phyloP scores from a whole-genome alignment of 2,888 invertebrate genomes.

The Gryllus longicercus region DNA sequence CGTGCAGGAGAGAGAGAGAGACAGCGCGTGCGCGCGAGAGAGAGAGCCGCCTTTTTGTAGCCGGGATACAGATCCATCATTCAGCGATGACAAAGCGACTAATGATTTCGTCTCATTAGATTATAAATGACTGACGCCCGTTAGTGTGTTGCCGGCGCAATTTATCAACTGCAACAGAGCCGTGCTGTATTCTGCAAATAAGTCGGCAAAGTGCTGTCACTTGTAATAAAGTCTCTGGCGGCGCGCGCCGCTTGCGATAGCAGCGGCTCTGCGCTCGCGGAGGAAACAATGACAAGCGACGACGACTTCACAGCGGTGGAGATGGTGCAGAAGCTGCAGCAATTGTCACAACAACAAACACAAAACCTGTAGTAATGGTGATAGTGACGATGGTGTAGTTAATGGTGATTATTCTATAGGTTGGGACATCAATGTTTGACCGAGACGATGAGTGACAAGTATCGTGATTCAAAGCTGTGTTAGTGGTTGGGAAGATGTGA shows the following conservation, averaged over 20 bases:
- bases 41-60: neutral
- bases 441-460: too few relatives aligned
- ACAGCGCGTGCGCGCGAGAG: neutral
- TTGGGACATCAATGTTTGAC: too few relatives aligned
- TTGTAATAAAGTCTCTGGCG: conserved; percentile 6
- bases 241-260: neutral
- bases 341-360: too few relatives aligned
- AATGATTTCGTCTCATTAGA: conserved; percentile 17
- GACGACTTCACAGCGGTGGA: too few relatives aligned
- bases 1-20: neutral
- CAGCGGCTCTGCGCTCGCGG: neutral
- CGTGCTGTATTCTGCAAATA: conserved; percentile 6
- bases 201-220: conserved; percentile 8
- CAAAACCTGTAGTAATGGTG: too few relatives aligned
- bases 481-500: too few relatives aligned
- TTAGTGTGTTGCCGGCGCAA: neutral
- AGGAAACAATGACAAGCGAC: too few relatives aligned
- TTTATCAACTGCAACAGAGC: conserved; percentile 2
- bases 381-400: too few relatives aligned
- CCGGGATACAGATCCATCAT: conserved; percentile 1
- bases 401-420: too few relatives aligned
- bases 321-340: too few relatives aligned
- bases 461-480: too few relatives aligned
- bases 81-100: conserved; percentile 1
- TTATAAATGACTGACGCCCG: conserved; percentile 2